A percentile compares a stretch with the other conserved stretches of the same genome.
Evolutionary conservation across 2,797 vertebrate species (phyloP).

Genomic region (Gadopsis bispinosus): DNA sequence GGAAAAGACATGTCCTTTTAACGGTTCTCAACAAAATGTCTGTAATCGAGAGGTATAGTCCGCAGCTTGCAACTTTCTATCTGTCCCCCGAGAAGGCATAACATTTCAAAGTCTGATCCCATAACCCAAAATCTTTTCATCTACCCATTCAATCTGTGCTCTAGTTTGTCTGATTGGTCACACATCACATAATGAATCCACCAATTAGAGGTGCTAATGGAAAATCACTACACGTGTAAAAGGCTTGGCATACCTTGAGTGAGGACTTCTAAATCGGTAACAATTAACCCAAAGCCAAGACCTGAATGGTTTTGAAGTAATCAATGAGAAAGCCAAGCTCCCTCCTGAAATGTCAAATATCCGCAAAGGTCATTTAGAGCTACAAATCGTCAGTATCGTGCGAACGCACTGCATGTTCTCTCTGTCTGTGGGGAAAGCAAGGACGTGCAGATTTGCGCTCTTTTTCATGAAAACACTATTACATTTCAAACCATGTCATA

Average conservation of each 20-base stretch:
- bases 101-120: slow-evolving; percentile 28
- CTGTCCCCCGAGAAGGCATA: slow-evolving; percentile 18
- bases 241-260: slow-evolving; percentile 44
- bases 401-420: background rate
- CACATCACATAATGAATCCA: slow-evolving; percentile 53
- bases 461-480: background rate
- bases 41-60: too few species aligned
- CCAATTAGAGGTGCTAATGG: slow-evolving; percentile 44
- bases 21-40: background rate
- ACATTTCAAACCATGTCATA: slow-evolving; percentile 31
- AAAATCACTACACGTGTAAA: slow-evolving; percentile 57
- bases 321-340: slow-evolving; percentile 18
- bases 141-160: slow-evolving; percentile 37
- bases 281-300: slow-evolving; percentile 24
- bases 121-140: slow-evolving; percentile 28
- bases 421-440: slow-evolving; percentile 4
- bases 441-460: background rate
- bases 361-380: slow-evolving; percentile 8
- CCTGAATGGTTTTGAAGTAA: slow-evolving; percentile 34
- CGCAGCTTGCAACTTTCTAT: background rate
- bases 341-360: slow-evolving; percentile 15
- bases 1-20: background rate
- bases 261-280: slow-evolving; percentile 30
- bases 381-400: background rate
- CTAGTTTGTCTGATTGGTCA: slow-evolving; percentile 49